Percentiles rank a stretch among this genome's conserved stretches.
Conservation (phyloP, 2,888 invertebrate genomes). For the Lysandra coridon region DNA sequence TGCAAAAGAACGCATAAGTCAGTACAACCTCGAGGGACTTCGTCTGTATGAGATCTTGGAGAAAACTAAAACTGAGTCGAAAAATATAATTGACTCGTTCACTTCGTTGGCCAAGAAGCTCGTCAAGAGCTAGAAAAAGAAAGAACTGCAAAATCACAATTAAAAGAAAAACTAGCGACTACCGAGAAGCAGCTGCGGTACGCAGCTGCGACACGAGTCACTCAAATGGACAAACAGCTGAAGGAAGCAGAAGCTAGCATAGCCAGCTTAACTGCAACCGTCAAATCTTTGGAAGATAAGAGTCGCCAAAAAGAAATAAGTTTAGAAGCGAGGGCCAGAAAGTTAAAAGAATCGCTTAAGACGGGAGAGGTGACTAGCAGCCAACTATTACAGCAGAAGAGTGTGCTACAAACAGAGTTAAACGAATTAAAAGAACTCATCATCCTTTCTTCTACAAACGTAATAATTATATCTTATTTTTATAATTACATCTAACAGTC, state of each 20-base stretch:
- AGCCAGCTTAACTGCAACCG: slow-evolving; percentile 63
- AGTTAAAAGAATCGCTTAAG: slow-evolving; percentile 69
- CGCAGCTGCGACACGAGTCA: slow-evolving; percentile 55
- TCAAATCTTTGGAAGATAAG: slow-evolving; percentile 72
- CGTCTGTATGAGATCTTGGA: slow-evolving; percentile 63
- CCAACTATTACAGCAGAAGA: slow-evolving; percentile 65
- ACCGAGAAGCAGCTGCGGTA: slow-evolving; percentile 64
- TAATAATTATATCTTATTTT: no score
- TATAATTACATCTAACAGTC: no score
- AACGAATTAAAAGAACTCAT: no score
- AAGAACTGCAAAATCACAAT: slow-evolving; percentile 48
- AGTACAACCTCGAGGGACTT: slow-evolving; percentile 63
- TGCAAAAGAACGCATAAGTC: slow-evolving; percentile 57
- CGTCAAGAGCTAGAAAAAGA: slow-evolving; percentile 65
- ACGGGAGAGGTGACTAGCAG: slow-evolving; percentile 66
- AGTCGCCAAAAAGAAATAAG: slow-evolving; percentile 71
- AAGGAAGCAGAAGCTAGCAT: slow-evolving; percentile 72
- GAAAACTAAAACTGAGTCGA: slow-evolving; percentile 58
- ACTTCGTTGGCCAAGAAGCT: slow-evolving; percentile 60
- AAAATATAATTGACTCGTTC: slow-evolving; percentile 56
- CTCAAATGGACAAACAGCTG: slow-evolving; percentile 71
- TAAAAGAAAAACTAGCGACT: slow-evolving; percentile 61
- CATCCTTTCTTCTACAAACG: no score
- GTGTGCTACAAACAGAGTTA: slow-evolving; percentile 64
- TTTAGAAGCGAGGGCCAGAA: slow-evolving; percentile 69